Evolutionary conservation across 37 sponge, comb jelly and placozoan genomes (phyloP).

Genomic region (Hexactinellida sp.): DNA sequence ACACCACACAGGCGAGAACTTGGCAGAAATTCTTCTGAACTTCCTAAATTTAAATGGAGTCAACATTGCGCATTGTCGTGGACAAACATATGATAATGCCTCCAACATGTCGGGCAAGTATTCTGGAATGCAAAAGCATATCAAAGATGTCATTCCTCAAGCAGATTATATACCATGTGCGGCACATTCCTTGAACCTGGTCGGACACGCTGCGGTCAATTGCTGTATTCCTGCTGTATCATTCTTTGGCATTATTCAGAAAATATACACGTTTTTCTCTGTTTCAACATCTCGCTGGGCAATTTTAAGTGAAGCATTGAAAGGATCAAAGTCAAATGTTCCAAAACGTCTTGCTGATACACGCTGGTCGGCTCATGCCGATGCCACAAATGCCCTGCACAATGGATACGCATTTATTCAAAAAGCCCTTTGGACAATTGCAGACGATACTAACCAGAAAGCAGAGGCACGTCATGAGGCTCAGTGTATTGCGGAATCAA

Average conservation of each 20-base stretch:
- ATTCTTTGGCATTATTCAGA: conserved; percentile 21
- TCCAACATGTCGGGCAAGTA: conserved; percentile 21
- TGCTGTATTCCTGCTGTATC: conserved; percentile 15
- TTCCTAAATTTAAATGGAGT: conserved; percentile 3
- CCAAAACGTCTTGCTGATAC: conserved; percentile 17
- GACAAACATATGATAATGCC: conserved; percentile 22
- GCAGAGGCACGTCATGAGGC: conserved; percentile 16
- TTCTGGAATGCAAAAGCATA: neutral
- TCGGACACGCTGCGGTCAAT: neutral
- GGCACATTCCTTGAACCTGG: too few relatives aligned
- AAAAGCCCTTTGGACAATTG: neutral
- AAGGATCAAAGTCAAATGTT: neutral
- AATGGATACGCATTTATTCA: conserved; percentile 17
- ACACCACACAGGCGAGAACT: neutral
- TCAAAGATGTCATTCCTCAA: too few relatives aligned
- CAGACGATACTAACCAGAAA: conserved; percentile 16
- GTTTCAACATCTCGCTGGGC: conserved; percentile 17
- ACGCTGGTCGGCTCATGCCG: conserved; percentile 16
- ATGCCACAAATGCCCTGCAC: conserved; percentile 21
- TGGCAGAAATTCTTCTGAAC: conserved; percentile 10
- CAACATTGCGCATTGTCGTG: conserved; percentile 7
- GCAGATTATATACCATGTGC: too few relatives aligned
- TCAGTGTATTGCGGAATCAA: neutral
- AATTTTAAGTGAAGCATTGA: neutral
- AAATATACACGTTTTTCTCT: conserved; percentile 19